Conservation (phyloP, 2,113 vertebrate genomes). For the Bubalus kerabau region DNA sequence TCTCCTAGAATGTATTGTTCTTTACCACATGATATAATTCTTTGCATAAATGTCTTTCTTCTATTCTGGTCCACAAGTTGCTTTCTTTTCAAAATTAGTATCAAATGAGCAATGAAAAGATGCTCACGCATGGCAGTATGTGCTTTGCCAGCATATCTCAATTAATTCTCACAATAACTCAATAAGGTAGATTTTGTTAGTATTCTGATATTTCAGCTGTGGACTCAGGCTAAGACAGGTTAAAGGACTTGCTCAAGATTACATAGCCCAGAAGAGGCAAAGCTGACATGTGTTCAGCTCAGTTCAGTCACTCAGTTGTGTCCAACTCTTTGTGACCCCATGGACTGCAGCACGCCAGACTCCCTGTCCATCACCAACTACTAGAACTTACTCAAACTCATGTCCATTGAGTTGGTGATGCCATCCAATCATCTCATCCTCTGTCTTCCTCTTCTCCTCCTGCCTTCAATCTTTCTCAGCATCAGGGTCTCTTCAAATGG, state of each 20-base stretch:
- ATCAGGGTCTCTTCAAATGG: not conserved
- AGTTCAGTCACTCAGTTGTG: not conserved
- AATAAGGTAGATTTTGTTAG: not conserved
- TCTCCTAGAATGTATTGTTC: not conserved
- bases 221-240: not conserved
- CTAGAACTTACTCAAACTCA: not conserved
- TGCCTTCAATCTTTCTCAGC: not conserved
- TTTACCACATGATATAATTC: not conserved
- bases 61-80: not conserved
- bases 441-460: not conserved
- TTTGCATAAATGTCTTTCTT: not conserved
- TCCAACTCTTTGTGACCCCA: not conserved
- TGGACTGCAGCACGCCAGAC: not conserved
- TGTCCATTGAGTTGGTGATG: not conserved
- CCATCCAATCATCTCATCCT: not conserved
- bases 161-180: not conserved
- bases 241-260: not conserved
- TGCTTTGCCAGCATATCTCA: not conserved
- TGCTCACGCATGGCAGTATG: not conserved
- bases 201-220: not conserved
- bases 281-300: not conserved
- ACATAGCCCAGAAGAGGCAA: not conserved
- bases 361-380: not conserved
- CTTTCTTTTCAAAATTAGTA: not conserved
- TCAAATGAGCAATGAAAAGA: not conserved